A percentile compares a stretch with the other conserved stretches of the same genome.
Evolutionary conservation across 2,888 invertebrate genomes (phyloP).

Genomic region (Tromatobia lineatoria): DNA sequence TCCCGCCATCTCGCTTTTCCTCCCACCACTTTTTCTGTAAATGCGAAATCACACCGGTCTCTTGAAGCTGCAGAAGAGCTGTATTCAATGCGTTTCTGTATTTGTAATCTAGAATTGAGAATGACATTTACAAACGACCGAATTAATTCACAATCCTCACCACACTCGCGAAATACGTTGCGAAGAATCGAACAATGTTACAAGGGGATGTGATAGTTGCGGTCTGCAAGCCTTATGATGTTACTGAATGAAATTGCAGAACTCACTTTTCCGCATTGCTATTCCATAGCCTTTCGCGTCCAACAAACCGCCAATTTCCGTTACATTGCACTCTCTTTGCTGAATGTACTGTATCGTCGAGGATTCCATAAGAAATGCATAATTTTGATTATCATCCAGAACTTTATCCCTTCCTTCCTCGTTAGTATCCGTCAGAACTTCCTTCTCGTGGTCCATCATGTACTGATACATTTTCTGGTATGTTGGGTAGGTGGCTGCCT

Average conservation of each 20-base stretch:
- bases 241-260: background rate
- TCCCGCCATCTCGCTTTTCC: constrained; percentile 89
- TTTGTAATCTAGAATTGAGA: constrained; percentile 85
- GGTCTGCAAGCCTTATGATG: background rate
- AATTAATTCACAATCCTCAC: background rate
- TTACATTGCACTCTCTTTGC: constrained; percentile 92
- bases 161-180: background rate
- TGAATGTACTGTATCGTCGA: constrained; percentile 94
- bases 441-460: constrained; percentile 90
- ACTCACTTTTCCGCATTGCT: constrained; percentile 92
- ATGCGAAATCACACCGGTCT: constrained; percentile 89
- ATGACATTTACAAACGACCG: background rate
- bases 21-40: constrained; percentile 94
- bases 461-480: constrained; percentile 93
- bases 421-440: constrained; percentile 87
- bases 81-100: constrained; percentile 90
- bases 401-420: constrained; percentile 89
- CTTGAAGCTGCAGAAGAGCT: constrained; percentile 91
- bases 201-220: background rate
- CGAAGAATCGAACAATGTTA: background rate
- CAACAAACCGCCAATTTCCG: constrained; percentile 90
- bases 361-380: constrained; percentile 97
- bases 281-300: constrained; percentile 95
- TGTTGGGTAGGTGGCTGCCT: constrained; percentile 88
- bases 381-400: constrained; percentile 86